Evolutionary conservation across 2,113 vertebrate genomes (phyloP).

Genomic region (Oriolus oriolus): DNA sequence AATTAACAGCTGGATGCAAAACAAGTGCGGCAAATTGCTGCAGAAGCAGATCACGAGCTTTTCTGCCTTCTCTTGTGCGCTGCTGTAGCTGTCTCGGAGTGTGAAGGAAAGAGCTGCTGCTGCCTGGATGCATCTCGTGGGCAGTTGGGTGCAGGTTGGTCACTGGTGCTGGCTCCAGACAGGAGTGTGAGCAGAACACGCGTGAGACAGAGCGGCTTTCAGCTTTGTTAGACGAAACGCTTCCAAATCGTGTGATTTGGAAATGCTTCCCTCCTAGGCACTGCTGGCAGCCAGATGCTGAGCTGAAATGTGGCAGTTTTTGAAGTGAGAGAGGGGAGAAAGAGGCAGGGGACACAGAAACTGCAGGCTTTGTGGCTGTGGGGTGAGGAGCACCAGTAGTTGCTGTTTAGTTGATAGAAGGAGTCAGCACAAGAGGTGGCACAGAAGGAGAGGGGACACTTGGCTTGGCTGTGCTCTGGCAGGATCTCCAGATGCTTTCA

Average conservation of each 20-base stretch:
- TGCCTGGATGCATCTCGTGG: neutral
- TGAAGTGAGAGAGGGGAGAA: neutral
- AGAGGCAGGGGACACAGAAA: neutral
- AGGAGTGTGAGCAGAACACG: neutral
- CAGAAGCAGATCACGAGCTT: constrained; percentile 46
- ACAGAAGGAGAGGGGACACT: neutral
- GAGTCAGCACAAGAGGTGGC: neutral
- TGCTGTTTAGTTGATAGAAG: neutral
- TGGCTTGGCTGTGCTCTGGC: neutral
- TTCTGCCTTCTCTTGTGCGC: constrained; percentile 6
- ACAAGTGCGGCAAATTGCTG: constrained; percentile 69
- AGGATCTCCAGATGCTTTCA: neutral
- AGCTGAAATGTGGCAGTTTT: constrained; percentile 17
- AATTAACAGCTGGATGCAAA: constrained; percentile 73
- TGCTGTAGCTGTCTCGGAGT: neutral
- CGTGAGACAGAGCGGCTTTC: neutral
- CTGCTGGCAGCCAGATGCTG: constrained; percentile 35
- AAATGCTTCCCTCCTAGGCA: constrained; percentile 10
- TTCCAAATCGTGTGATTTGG: constrained; percentile 12
- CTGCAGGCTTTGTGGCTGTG: neutral
- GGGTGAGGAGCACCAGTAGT: neutral
- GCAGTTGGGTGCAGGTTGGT: neutral
- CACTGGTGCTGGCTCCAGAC: neutral
- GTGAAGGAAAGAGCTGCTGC: neutral
- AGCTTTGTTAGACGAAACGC: neutral